Conservation (phyloP, 1,140 invertebrate species). For the Magallana gigas region DNA sequence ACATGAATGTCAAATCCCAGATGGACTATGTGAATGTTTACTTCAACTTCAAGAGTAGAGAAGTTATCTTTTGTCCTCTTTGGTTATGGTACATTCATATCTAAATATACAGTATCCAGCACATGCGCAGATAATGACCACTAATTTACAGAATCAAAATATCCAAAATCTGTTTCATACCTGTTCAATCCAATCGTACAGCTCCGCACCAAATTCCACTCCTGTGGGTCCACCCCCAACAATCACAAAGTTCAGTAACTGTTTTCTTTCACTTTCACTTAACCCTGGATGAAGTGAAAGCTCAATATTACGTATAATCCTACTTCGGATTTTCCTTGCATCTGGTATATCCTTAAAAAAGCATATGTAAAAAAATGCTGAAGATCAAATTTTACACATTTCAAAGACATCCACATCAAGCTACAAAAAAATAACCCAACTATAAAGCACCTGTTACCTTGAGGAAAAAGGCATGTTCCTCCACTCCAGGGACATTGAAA, state of each 20-base stretch:
- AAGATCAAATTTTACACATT: background rate
- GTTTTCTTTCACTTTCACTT: slow-evolving; percentile 66
- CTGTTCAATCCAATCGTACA: slow-evolving; percentile 80
- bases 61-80: too few species aligned
- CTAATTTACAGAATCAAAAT: background rate
- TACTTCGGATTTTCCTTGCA: slow-evolving; percentile 77
- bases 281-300: slow-evolving; percentile 74
- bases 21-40: too few species aligned
- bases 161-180: slow-evolving; percentile 58
- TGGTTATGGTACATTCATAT: too few species aligned
- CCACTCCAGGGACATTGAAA: slow-evolving; percentile 78
- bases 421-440: background rate
- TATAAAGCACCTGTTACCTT: slow-evolving; percentile 71
- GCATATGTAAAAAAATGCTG: background rate
- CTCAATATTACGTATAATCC: slow-evolving; percentile 78
- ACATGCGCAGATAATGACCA: too few species aligned
- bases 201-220: slow-evolving; percentile 81
- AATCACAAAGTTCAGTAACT: slow-evolving; percentile 79
- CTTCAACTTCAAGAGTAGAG: too few species aligned
- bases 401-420: background rate
- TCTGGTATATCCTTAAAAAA: slow-evolving; percentile 77
- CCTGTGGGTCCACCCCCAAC: slow-evolving; percentile 81
- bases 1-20: too few species aligned
- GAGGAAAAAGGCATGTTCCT: slow-evolving; percentile 78
- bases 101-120: too few species aligned